These are phyloP conservation scores for Eulithis testata DNA, from an alignment of 2,888 invertebrate genomes.

Conservation along the genomic window DNA sequence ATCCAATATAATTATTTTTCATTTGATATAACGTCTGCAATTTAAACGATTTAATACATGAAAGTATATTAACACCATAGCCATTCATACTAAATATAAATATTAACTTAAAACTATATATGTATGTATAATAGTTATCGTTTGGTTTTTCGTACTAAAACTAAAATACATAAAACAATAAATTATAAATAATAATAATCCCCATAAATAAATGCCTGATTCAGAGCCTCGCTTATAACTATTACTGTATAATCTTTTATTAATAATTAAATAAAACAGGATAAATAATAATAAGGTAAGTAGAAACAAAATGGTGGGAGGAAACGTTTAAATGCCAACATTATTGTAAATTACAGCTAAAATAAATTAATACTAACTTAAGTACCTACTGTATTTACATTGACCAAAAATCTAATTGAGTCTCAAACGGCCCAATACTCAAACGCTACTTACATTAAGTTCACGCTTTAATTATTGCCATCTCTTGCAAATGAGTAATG, in stretches of 20 bases:
- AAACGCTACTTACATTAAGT: no score
- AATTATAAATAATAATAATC: slow-evolving; percentile 33
- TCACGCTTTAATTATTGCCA: no score
- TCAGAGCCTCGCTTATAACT: slow-evolving; percentile 27
- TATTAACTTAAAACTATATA: slow-evolving; percentile 52
- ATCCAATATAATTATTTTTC: slow-evolving; percentile 27
- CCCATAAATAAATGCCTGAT: slow-evolving; percentile 37
- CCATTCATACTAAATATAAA: slow-evolving; percentile 45
- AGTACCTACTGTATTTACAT: slow-evolving; percentile 31
- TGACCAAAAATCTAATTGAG: slow-evolving; percentile 6
- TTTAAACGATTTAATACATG: slow-evolving; percentile 40
- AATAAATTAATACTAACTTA: slow-evolving; percentile 56
- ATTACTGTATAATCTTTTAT: slow-evolving; percentile 18
- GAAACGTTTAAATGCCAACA: slow-evolving; percentile 61
- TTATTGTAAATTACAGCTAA: slow-evolving; percentile 54
- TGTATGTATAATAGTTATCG: slow-evolving; percentile 61
- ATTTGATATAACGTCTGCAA: slow-evolving; percentile 53
- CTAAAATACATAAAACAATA: slow-evolving; percentile 53
- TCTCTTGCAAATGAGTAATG: no score
- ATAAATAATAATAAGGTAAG: slow-evolving; percentile 37
- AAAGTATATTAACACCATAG: slow-evolving; percentile 55
- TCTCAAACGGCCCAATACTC: background rate
- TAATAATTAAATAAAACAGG: slow-evolving; percentile 28
- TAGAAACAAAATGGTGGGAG: slow-evolving; percentile 64
- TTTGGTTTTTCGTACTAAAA: slow-evolving; percentile 72